A percentile compares a stretch with the other conserved stretches of the same genome.
These are phyloP conservation scores for Thunnus maccoyii DNA, from an alignment of 2,113 vertebrate genomes.

Conservation along the genomic window DNA sequence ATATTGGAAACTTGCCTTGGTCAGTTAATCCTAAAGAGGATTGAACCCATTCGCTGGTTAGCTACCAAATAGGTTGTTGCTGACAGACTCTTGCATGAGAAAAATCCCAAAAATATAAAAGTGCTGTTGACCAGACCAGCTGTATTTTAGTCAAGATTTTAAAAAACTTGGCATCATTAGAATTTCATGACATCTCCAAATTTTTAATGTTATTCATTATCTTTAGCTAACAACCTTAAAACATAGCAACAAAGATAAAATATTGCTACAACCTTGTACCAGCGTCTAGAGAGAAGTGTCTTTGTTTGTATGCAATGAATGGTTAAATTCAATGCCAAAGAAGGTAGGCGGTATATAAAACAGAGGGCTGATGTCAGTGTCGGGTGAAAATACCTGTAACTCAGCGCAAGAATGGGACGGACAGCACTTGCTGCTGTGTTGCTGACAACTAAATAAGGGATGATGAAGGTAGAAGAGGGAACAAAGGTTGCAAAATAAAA, in stretches of 20 bases:
- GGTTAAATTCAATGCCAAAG: constrained; percentile 31
- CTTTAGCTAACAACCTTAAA: background rate
- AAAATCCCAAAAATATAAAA: background rate
- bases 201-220: background rate
- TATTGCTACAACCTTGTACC: constrained; percentile 1
- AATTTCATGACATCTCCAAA: constrained; percentile 12
- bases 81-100: background rate
- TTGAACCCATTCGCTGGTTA: background rate
- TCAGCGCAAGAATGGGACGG: constrained; percentile 26
- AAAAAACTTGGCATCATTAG: background rate
- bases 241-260: constrained; percentile 14
- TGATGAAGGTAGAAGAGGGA: constrained; percentile 59
- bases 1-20: background rate
- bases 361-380: constrained; percentile 24
- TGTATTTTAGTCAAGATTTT: background rate
- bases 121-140: background rate
- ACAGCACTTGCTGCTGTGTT: constrained; percentile 25
- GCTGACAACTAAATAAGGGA: constrained; percentile 68
- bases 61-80: background rate
- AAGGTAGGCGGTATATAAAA: constrained; percentile 40
- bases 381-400: constrained; percentile 33
- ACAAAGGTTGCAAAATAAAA: constrained; percentile 63
- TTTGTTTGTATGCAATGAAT: background rate
- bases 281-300: constrained; percentile 26
- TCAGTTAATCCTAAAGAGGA: constrained; percentile 14